phyloP scores from a whole-genome alignment of 30 jellyfish, hydroid and myxozoan genomes.

The Aurelia sp. region DNA sequence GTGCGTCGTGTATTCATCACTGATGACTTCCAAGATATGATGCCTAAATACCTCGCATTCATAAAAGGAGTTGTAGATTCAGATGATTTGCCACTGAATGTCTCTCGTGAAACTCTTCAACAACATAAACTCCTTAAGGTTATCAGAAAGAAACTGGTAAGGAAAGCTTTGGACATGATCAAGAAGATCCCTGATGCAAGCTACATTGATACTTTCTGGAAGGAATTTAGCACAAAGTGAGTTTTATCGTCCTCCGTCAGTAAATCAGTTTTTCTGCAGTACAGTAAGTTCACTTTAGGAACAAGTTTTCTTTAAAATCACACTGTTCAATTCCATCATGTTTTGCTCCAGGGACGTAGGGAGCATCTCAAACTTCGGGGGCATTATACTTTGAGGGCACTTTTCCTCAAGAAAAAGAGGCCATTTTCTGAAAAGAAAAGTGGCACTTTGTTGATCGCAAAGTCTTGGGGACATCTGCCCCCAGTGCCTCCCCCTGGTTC shows the following conservation, averaged over 20 bases:
- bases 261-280: too few relatives aligned
- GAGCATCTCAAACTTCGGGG: too few relatives aligned
- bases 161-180: slow-evolving; percentile 97
- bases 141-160: slow-evolving; percentile 93
- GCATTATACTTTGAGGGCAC: too few relatives aligned
- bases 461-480: too few relatives aligned
- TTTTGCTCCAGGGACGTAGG: too few relatives aligned
- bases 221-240: slow-evolving; percentile 98
- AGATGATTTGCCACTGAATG: slow-evolving; percentile 99
- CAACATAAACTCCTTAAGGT: slow-evolving; percentile 96
- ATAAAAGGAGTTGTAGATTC: slow-evolving; percentile 98
- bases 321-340: too few relatives aligned
- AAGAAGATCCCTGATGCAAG: slow-evolving; percentile 94
- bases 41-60: slow-evolving; percentile 95
- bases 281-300: too few relatives aligned
- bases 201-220: slow-evolving; percentile 97
- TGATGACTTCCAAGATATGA: slow-evolving; percentile 94
- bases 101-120: slow-evolving; percentile 99
- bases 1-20: slow-evolving; percentile 99
- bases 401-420: too few relatives aligned
- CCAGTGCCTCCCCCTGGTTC: too few relatives aligned
- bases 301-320: too few relatives aligned
- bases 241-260: background rate
- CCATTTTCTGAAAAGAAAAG: too few relatives aligned
- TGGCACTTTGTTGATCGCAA: too few relatives aligned